phyloP scores from a whole-genome alignment of 30 jellyfish, hydroid and myxozoan species.

The Calvadosia cruxmelitensis region DNA sequence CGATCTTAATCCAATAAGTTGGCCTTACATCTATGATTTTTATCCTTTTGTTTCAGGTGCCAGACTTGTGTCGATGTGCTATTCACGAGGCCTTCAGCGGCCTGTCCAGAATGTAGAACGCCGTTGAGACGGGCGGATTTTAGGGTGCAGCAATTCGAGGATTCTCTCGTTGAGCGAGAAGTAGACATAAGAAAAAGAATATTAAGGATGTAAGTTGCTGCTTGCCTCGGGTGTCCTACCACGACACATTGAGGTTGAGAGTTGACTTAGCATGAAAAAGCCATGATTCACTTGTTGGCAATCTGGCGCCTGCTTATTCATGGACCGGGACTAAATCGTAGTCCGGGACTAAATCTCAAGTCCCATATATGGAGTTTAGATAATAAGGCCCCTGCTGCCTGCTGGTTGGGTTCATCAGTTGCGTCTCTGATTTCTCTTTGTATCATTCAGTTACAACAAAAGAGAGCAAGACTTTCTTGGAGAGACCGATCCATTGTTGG shows the following conservation, averaged over 20 bases:
- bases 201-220: conserved; percentile 26
- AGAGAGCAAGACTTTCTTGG: conserved; percentile 66
- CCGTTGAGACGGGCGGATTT: conserved; percentile 88
- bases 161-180: conserved; percentile 78
- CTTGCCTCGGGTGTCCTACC: no score
- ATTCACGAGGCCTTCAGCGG: conserved; percentile 93
- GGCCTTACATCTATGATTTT: no score
- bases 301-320: no score
- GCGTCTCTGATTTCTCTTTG: background rate
- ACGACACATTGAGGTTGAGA: no score
- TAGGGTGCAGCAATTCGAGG: conserved; percentile 82
- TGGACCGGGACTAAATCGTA: no score
- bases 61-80: conserved; percentile 95
- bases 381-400: no score
- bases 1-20: no score
- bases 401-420: no score
- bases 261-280: no score
- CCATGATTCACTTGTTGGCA: no score
- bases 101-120: conserved; percentile 90
- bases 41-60: conserved; percentile 21
- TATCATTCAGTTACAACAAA: conserved; percentile 39
- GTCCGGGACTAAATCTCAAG: no score
- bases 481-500: conserved; percentile 31
- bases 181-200: conserved; percentile 77
- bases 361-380: no score